Evolutionary conservation across 2,888 invertebrate species (phyloP), one percentile per base, ranked within the genome.

Genomic region (Allophyes oxyacanthae): DNA sequence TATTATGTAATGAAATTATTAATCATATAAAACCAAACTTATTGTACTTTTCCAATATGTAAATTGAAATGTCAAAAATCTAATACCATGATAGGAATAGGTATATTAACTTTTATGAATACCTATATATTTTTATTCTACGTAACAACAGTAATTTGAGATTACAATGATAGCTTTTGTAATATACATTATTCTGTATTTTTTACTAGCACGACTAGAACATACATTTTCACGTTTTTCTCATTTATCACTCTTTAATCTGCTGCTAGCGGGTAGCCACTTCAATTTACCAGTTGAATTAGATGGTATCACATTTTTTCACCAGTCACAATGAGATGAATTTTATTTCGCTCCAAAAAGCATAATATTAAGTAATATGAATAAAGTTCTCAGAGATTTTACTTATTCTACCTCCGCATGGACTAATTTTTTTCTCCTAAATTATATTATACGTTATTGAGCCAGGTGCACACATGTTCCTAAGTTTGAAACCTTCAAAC

Each of bases 171-270:
- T 3, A 20, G 2, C 20, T 4, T 20, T 20, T 20, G 20, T 3
- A 4, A 4, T 20, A 20, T 20, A 20, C 28, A n/a, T 33, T 25
- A 25, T 28, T 13, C 28, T 13, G 7, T 10, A 4, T 25, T 9
- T 44, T 45, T 52, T 8, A 20, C 25, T 13, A 2, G 30, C 36
- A 5, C 28, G 14, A 10, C 6, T 7, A 7, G 25, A 33, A 37
- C 46, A 51, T 32, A 61, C 14, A 48, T 59, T 60, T 65, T 41
- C 45, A 48, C 40, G 37, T 38, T 53, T 50, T 41, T n/a, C 36
- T 41, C 54, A 67, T 67, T 59, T 51, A 67, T 67, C 48, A 68
- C 43, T 40, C 48, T 63, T 58, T 20, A 26, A 51, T 63, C 40
- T 54, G 11, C 26, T 20, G 10, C 37, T 36, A 40, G 42, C 13